These are phyloP conservation scores for Tenualosa thibaudeaui DNA, from an alignment of 2,797 vertebrate genomes.

Conservation along the genomic window DNA sequence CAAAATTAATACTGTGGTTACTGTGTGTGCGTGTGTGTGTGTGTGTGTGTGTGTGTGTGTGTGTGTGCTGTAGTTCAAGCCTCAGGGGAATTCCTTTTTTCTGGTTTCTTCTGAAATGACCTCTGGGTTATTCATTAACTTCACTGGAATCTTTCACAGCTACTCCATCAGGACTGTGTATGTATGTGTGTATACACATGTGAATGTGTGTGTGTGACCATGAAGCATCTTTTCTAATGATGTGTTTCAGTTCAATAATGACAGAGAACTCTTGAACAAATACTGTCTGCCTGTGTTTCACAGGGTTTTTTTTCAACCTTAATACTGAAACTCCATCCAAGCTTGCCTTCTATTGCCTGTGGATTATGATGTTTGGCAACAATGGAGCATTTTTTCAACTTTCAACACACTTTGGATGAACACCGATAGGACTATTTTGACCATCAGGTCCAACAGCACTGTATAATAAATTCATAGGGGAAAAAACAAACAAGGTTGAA, in stretches of 20 bases:
- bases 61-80: slow-evolving; percentile 34
- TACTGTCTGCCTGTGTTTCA: neutral
- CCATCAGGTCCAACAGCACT: neutral
- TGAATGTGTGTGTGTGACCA: neutral
- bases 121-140: slow-evolving; percentile 57
- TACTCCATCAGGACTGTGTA: slow-evolving; percentile 20
- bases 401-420: slow-evolving; percentile 23
- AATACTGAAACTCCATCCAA: neutral
- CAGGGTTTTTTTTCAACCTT: neutral
- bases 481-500: neutral
- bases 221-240: too few relatives aligned
- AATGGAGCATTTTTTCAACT: neutral
- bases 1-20: neutral
- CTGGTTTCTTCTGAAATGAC: slow-evolving; percentile 9
- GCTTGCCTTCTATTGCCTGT: slow-evolving; percentile 10
- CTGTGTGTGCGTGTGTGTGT: neutral
- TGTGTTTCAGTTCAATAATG: neutral
- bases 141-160: slow-evolving; percentile 43
- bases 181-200: neutral
- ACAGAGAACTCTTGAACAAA: neutral
- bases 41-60: slow-evolving; percentile 23
- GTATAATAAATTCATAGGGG: neutral
- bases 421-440: neutral
- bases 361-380: slow-evolving; percentile 23
- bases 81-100: slow-evolving; percentile 25